Base-by-base conservation (phyloP, 2,888 invertebrate species). In the Ferrisia virgata region DNA sequence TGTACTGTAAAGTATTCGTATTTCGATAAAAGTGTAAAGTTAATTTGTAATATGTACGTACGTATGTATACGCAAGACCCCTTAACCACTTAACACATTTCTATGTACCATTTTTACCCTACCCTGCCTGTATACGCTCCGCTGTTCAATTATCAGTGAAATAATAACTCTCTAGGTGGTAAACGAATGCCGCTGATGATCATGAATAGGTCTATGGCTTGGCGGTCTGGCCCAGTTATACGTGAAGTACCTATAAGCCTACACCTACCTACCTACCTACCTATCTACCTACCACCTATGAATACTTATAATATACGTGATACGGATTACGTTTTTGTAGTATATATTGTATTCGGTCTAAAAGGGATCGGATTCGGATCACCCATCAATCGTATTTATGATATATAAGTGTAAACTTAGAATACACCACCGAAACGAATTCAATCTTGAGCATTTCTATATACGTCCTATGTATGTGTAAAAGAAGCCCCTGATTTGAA, bases 121-220 rank as follows among this genome's bases (percentile, higher is more conserved):
- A n/a, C n/a, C n/a, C 43, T n/a, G 6, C 43, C 11, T 9, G 0
- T 18, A 72, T 33, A n/a, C 72, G 33, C 33, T 33, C 72, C 22
- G 72, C 33, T 33, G 72, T 72, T 72, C 72, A 72, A 72, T 72
- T 72, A 72, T 72, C 33, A 47, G n/a, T 36, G 18, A 72, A 72
- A 72, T 72, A 72, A 72, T 72, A 72, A 72, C 72, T 72, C 72
- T 15, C 33, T 72, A 72, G 72, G 72, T 72, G 72, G 72, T 72
- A 69, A 3, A 64, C 40, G 13, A 40, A 40, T 40, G 11, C 40
- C 40, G 40, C 5, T 13, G 5, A n/a, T 13, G 5, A 40, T n/a
- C 28, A 28, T 72, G n/a, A 72, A 72, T 33, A 72, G 72, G 72
- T 72, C 36, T 64, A 13, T 25, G 11, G 25, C 28, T 33, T 22